A percentile compares a stretch with the other conserved stretches of the same genome.
These are phyloP conservation scores for Pocota personata DNA, from an alignment of 2,888 invertebrate species.

Conservation along the genomic window DNA sequence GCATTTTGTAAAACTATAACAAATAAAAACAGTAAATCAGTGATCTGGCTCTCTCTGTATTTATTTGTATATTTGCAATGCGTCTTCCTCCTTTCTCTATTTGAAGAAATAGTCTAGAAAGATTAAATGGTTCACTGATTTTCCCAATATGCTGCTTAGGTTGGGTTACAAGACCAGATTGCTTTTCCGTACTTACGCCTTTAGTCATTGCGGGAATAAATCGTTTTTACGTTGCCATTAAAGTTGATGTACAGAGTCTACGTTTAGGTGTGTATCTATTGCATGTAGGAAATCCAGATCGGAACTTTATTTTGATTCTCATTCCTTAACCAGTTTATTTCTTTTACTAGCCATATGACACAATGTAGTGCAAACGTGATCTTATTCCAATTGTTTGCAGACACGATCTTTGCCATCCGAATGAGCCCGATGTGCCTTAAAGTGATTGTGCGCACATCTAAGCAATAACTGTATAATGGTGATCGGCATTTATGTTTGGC, in stretches of 20 bases:
- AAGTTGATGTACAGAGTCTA: constrained; percentile 5
- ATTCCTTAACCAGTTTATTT: constrained; percentile 26
- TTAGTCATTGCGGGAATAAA: constrained; percentile 24
- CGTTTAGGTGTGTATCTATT: not conserved
- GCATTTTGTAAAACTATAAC: not conserved
- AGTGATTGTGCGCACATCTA: not conserved
- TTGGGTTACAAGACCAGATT: constrained; percentile 37
- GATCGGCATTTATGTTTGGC: constrained; percentile 17
- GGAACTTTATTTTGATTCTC: constrained; percentile 32
- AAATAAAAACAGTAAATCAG: not conserved
- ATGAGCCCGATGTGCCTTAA: not conserved
- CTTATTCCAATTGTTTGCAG: constrained; percentile 28
- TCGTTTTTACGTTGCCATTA: constrained; percentile 6
- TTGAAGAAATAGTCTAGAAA: constrained; percentile 38
- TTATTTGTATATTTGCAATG: not conserved
- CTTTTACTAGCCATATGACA: constrained; percentile 22
- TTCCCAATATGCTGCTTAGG: constrained; percentile 48
- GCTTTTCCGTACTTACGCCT: constrained; percentile 43
- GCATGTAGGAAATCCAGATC: constrained; percentile 33
- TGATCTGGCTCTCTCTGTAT: not conserved
- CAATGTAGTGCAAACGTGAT: constrained; percentile 26
- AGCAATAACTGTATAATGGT: constrained; percentile 14
- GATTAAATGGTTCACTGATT: constrained; percentile 55
- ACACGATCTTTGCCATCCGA: constrained; percentile 22
- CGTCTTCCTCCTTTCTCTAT: constrained; percentile 64